phyloP scores from a whole-genome alignment of 1,140 invertebrate genomes.

The Aphis craccivora region DNA sequence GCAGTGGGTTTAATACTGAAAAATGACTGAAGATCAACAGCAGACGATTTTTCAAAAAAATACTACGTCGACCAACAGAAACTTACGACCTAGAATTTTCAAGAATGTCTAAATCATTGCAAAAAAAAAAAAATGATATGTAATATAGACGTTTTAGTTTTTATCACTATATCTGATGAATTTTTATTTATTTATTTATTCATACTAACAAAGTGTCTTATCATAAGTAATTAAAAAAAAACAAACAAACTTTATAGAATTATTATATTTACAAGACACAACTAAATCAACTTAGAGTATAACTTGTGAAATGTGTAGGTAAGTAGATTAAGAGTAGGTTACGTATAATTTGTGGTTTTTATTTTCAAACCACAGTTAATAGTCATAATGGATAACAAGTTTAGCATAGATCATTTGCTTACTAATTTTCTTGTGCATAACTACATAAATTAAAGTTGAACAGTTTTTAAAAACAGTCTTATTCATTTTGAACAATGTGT shows the following conservation, averaged over 20 bases:
- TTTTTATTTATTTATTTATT: constrained; percentile 15
- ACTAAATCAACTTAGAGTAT: background rate
- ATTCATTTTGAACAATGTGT: background rate
- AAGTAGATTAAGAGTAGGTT: background rate
- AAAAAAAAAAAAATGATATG: background rate
- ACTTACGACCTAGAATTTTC: background rate
- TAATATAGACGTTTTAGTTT: background rate
- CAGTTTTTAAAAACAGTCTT: background rate
- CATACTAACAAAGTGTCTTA: background rate
- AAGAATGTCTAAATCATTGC: background rate
- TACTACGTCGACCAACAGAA: background rate
- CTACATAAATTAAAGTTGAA: background rate
- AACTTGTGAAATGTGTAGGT: too few species aligned
- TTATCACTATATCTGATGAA: background rate
- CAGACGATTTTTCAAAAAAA: constrained; percentile 19
- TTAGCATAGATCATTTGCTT: background rate
- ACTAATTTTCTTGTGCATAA: background rate
- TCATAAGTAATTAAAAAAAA: background rate
- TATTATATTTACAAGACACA: background rate
- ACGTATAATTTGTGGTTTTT: background rate
- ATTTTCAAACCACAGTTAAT: background rate
- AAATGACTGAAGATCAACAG: constrained; percentile 43
- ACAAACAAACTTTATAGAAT: too few species aligned
- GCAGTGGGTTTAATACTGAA: constrained; percentile 55
- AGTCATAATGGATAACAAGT: background rate